Conservation (phyloP, 2,888 invertebrate genomes). For the Ormyrus thymus region DNA sequence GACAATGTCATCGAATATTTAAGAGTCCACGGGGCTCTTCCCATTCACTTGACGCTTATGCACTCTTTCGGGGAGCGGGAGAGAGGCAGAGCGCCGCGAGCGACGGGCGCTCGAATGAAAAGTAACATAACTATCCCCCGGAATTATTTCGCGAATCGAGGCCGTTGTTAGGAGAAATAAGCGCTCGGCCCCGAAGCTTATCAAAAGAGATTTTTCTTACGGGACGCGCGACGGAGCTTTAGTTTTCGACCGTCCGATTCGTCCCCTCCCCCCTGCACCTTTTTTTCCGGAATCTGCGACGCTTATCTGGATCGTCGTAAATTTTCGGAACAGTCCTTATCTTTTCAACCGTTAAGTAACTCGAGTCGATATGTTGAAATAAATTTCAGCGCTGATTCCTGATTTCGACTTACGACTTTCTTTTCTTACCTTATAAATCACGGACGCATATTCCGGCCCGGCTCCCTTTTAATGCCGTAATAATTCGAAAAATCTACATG, state of each 20-base stretch:
- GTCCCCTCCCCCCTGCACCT: background rate
- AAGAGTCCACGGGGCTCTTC: constrained; percentile 32
- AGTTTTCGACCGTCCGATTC: constrained; percentile 24
- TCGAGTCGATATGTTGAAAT: constrained; percentile 50
- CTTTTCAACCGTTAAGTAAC: constrained; percentile 50
- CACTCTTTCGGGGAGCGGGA: too few relatives aligned
- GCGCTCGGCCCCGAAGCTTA: constrained; percentile 3
- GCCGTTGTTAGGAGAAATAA: constrained; percentile 12
- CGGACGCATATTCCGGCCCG: background rate
- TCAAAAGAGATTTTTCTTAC: constrained; percentile 22
- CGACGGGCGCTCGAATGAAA: background rate
- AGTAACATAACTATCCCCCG: background rate
- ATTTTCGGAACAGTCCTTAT: constrained; percentile 40
- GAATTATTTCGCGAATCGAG: background rate
- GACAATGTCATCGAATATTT: constrained; percentile 55
- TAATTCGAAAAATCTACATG: constrained; percentile 18
- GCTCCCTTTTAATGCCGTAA: constrained; percentile 8
- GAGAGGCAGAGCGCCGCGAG: constrained; percentile 11
- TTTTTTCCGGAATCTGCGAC: constrained; percentile 14
- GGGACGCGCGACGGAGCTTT: constrained; percentile 1
- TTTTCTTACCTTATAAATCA: constrained; percentile 22
- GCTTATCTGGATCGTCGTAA: constrained; percentile 53
- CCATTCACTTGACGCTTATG: background rate
- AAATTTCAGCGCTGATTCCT: constrained; percentile 47
- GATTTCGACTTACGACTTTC: constrained; percentile 42